These are phyloP conservation scores for Cheumatopsyche charites DNA, from an alignment of 1,140 invertebrate genomes.

Conservation along the genomic window DNA sequence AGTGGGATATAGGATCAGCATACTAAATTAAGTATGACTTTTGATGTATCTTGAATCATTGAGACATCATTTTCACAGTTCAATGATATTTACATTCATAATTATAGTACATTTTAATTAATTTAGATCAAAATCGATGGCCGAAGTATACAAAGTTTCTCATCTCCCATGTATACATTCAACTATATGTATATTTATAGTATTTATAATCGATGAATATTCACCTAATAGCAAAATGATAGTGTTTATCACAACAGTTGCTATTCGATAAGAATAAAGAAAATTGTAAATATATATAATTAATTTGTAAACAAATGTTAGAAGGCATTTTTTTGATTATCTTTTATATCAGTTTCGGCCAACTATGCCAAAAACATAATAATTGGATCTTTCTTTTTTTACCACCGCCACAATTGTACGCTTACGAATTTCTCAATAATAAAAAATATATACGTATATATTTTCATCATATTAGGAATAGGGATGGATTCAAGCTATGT, in stretches of 20 bases:
- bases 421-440: background rate
- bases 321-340: slow-evolving; percentile 48
- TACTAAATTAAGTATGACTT: too few relatives aligned
- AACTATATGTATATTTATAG: background rate
- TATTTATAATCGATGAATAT: slow-evolving; percentile 32
- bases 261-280: slow-evolving; percentile 44
- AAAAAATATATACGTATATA: background rate
- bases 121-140: too few relatives aligned
- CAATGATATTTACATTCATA: too few relatives aligned
- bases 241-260: slow-evolving; percentile 44
- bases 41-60: too few relatives aligned
- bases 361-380: slow-evolving; percentile 21
- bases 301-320: slow-evolving; percentile 40
- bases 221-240: slow-evolving; percentile 38
- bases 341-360: slow-evolving; percentile 38
- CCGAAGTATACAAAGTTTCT: background rate
- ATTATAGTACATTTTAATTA: too few relatives aligned
- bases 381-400: background rate
- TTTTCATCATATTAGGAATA: background rate
- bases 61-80: too few relatives aligned
- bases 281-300: slow-evolving; percentile 46
- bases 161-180: background rate
- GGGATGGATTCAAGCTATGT: background rate
- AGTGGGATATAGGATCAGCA: too few relatives aligned
- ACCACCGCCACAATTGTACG: too few relatives aligned